Evolutionary conservation across 2,888 invertebrate genomes (phyloP).

Genomic region (Drosophila austrosaltans): DNA sequence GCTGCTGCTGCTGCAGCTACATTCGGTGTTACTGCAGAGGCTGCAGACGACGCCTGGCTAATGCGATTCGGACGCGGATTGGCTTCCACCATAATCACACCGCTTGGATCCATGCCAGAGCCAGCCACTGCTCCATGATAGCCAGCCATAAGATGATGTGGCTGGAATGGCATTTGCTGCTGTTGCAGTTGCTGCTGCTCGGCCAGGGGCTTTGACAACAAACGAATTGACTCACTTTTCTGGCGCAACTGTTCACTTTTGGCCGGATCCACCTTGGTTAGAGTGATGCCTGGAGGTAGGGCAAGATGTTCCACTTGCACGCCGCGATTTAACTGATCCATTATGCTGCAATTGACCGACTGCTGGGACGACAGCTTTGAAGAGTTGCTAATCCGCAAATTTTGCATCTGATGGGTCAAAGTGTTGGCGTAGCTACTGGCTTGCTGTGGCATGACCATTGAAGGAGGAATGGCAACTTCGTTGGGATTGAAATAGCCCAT

Average conservation of each 20-base stretch:
- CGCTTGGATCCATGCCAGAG: conserved; percentile 72
- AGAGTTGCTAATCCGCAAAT: conserved; percentile 64
- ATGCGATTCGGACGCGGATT: conserved; percentile 65
- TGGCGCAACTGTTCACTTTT: conserved; percentile 82
- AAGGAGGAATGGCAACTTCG: conserved; percentile 74
- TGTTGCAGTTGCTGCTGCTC: conserved; percentile 50
- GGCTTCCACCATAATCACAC: conserved; percentile 83
- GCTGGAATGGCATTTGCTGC: conserved; percentile 46
- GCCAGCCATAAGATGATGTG: conserved; percentile 48
- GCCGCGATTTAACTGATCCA: conserved; percentile 84
- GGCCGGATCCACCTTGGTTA: conserved; percentile 88
- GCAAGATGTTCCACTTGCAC: conserved; percentile 86
- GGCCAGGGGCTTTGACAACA: conserved; percentile 78
- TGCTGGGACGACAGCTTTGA: conserved; percentile 45
- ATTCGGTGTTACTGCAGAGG: conserved; percentile 23
- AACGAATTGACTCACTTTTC: conserved; percentile 82
- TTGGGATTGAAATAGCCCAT: conserved; percentile 81
- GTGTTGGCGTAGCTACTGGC: conserved; percentile 68
- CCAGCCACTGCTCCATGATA: conserved; percentile 62
- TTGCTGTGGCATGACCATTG: conserved; percentile 30
- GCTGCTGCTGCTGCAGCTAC: conserved; percentile 69
- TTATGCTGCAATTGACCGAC: conserved; percentile 81
- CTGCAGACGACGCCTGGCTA: conserved; percentile 38
- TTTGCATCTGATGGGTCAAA: conserved; percentile 77
- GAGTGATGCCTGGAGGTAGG: conserved; percentile 91